Percentiles rank a stretch among this genome's conserved stretches.
Conservation (phyloP, 2,888 invertebrate genomes). For the Fragum sueziense region DNA sequence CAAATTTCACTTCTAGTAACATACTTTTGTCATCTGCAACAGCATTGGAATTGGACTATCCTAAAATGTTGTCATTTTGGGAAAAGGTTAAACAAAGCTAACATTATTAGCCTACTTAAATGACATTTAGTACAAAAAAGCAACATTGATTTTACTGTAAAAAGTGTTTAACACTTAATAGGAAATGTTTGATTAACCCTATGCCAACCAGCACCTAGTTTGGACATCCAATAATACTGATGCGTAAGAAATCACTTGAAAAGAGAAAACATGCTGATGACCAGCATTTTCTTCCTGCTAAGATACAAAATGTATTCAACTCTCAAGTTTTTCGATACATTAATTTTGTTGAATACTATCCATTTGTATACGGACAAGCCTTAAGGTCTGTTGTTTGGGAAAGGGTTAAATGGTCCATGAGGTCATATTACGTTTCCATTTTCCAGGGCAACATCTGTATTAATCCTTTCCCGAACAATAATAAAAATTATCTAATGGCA, state of each 20-base stretch:
- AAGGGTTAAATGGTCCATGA: not conserved
- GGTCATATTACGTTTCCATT: not conserved
- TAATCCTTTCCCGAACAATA: not conserved
- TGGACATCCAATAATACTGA: not conserved
- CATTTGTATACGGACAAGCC: not conserved
- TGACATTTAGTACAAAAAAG: too few relatives aligned
- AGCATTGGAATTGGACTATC: too few relatives aligned
- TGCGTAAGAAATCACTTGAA: not conserved
- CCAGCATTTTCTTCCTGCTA: not conserved
- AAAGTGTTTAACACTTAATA: not conserved
- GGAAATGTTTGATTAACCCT: not conserved
- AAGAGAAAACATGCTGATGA: not conserved
- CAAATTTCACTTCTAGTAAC: too few relatives aligned
- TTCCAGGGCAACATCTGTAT: not conserved
- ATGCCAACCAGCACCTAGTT: not conserved
- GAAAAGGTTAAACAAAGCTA: not conserved
- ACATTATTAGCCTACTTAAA: too few relatives aligned
- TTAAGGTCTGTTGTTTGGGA: not conserved
- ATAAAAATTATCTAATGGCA: not conserved
- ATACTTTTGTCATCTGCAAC: too few relatives aligned
- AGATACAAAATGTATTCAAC: not conserved
- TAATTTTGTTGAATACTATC: not conserved
- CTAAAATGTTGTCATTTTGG: not conserved
- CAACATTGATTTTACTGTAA: too few relatives aligned
- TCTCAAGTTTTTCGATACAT: not conserved